Evolutionary conservation across 2,113 vertebrate species (phyloP), one percentile per base, ranked within the genome.

Genomic region (Haemorhous mexicanus): DNA sequence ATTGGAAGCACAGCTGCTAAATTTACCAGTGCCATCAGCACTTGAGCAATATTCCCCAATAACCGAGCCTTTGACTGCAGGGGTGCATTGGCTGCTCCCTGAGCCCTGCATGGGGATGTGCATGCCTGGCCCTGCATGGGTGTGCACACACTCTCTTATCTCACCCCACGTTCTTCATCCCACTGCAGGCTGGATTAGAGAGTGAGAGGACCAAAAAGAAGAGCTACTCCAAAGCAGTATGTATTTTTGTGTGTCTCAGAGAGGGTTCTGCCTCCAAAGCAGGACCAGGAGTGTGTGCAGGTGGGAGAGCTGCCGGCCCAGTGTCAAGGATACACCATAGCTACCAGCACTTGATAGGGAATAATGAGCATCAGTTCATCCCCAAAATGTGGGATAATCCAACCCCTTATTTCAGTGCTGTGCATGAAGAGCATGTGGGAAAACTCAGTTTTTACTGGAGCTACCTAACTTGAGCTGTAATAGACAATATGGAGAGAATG

Each of bases 201-300:
- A 98, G 96, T 90, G 98, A 98, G 96, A 98, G 98, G 97, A 87
- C 89, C 92, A 98, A 97, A 97, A 98, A 98, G 97, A 98, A 98
- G 95, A 98, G 81, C 89, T 92, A 94, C 88, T 98, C 97, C 70
- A 97, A 73, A 97, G 97, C 97, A 50, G 98, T 98, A 98, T 81
- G 90, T 87, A 64, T 92, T 61, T 67, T 33, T 87, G 15, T 58
- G 59, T 49, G 37, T 55, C 55, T 62, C 28, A 22, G 49, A 63
- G 72, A 80, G 61, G 39, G 30, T 49, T 89, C 87, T 59, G 22
- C 53, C 8, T 52, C 10, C 22, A 52, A 37, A 86, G 11, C 23
- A 62, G 82, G 68, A 37, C 39, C 23, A 84, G 86, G 70, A 50
- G 46, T 4, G 43, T 9, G 43, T 69, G 26, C 28, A 15, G 56